Conservation (phyloP, 2,113 vertebrate genomes). For the Lophotis ruficrista region DNA sequence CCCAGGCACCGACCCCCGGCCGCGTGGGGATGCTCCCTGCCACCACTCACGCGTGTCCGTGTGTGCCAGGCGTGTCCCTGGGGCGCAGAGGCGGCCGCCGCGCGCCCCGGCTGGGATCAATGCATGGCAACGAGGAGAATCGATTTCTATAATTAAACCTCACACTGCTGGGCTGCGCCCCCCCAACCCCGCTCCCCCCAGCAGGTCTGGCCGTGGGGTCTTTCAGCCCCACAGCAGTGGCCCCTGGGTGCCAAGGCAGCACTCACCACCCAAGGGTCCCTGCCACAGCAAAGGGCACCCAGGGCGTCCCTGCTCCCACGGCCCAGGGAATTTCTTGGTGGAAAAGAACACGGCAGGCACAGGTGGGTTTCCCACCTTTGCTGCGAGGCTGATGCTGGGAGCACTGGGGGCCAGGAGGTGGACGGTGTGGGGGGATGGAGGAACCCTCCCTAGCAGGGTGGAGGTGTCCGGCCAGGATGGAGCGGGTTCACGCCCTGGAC, state of each 20-base stretch:
- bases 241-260: neutral
- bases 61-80: neutral
- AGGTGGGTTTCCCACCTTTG: neutral
- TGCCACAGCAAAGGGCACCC: neutral
- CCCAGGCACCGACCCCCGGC: fast-evolving
- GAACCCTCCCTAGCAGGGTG: fast-evolving
- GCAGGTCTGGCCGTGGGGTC: fast-evolving
- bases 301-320: fast-evolving
- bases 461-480: neutral
- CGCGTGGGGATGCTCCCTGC: neutral
- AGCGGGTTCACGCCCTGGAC: fast-evolving
- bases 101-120: neutral
- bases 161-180: neutral
- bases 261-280: neutral
- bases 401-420: neutral
- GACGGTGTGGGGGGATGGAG: fast-evolving
- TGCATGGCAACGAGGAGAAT: neutral
- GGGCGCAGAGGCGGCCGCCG: neutral
- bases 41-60: fast-evolving
- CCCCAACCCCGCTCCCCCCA: neutral
- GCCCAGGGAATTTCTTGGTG: neutral
- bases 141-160: constrained; percentile 27
- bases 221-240: neutral
- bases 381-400: neutral
- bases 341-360: neutral